phyloP scores from a whole-genome alignment of 2,888 invertebrate species.

The Drosophila antonietae region DNA sequence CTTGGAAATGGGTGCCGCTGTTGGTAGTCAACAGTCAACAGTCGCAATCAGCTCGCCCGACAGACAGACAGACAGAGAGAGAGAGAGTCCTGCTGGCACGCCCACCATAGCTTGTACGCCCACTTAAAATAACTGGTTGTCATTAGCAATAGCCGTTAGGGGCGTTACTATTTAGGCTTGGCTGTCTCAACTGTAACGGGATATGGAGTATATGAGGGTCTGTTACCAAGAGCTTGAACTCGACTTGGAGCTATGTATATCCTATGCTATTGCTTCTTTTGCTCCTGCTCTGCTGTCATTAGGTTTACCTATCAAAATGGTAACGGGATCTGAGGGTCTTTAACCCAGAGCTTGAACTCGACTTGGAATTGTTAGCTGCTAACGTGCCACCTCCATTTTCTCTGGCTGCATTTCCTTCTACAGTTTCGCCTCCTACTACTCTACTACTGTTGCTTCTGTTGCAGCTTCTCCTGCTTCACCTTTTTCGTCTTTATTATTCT shows the following conservation, averaged over 20 bases:
- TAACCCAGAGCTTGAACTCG: constrained; percentile 10
- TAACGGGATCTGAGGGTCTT: neutral
- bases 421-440: neutral
- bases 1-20: constrained; percentile 52
- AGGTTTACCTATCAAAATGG: neutral
- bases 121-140: constrained; percentile 44
- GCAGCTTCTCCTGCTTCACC: neutral
- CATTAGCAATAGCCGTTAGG: constrained; percentile 66
- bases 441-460: neutral
- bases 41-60: neutral
- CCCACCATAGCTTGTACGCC: neutral
- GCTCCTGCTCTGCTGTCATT: neutral
- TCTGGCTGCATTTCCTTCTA: neutral
- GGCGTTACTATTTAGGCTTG: constrained; percentile 38
- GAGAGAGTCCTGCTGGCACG: neutral
- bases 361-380: neutral
- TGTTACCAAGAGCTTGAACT: constrained; percentile 2
- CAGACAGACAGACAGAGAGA: constrained; percentile 12
- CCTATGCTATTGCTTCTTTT: neutral
- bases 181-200: constrained; percentile 33
- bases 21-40: constrained; percentile 12
- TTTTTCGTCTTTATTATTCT: neutral
- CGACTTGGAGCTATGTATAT: neutral
- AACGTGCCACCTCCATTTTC: neutral
- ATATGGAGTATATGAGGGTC: constrained; percentile 17